phyloP scores from a whole-genome alignment of 2,888 invertebrate genomes.

The Tetheella fluctuosa region DNA sequence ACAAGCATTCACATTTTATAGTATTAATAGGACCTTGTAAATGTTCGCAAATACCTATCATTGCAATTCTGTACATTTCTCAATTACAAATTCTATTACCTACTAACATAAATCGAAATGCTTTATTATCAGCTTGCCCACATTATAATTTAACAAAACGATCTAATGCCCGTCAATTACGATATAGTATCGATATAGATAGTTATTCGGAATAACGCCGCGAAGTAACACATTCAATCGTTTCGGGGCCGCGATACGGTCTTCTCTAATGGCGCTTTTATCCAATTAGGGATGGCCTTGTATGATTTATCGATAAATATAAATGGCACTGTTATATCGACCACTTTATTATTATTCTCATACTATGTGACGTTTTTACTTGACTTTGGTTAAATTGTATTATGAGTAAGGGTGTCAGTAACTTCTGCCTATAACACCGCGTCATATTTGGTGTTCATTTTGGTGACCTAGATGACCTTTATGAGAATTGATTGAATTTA shows the following conservation, averaged over 20 bases:
- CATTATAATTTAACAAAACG: conserved; percentile 4
- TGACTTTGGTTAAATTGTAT: no score
- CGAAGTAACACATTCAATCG: background rate
- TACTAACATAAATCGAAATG: conserved; percentile 2
- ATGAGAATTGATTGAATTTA: no score
- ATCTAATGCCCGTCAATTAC: background rate
- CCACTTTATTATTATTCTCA: no score
- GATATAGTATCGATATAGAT: conserved; percentile 5
- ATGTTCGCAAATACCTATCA: background rate
- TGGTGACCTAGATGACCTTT: no score
- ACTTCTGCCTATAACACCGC: no score
- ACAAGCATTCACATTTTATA: background rate
- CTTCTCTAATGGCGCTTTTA: conserved; percentile 56
- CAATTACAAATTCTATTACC: background rate
- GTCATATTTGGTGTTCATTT: no score
- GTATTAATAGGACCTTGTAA: background rate
- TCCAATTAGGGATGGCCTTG: conserved; percentile 44
- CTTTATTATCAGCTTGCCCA: background rate
- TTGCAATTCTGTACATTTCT: background rate
- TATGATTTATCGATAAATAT: conserved; percentile 15
- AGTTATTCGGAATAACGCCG: background rate
- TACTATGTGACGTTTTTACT: no score
- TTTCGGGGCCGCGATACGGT: conserved; percentile 44
- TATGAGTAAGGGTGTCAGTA: no score
- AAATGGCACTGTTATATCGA: background rate